Evolutionary conservation across 2,888 invertebrate genomes (phyloP), one percentile per base, ranked within the genome.

Genomic region (Balanococcus diminutus): DNA sequence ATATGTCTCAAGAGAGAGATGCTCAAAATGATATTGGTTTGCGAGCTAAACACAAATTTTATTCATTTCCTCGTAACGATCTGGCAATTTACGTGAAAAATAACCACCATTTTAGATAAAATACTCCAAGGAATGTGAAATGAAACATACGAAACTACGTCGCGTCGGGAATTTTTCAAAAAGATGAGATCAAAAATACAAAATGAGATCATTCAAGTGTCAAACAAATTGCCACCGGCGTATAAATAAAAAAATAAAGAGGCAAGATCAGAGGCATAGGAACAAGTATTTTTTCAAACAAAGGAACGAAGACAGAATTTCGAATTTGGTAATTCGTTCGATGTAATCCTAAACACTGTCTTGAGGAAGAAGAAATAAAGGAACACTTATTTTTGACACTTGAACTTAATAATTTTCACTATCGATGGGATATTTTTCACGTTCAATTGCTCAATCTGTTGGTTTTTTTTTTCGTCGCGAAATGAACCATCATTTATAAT

Each of bases 231-330:
- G 32, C 75, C 75, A 75, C 5, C 22, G 6, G 6, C n/a, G 19
- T 22, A 2, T 11, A 56, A 28, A 61, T 3, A 8, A n/a, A 32
- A n/a, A n/a, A n/a, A n/a, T n/a, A n/a, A 75, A 0, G 32, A 9
- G 75, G 75, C 75, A 75, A 75, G 75, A 75, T 75, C 75, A 19
- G n/a, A n/a, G 75, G 75, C 75, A 75, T 67, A 75, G 75, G 75
- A 75, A 75, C 75, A 75, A 75, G n/a, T 5, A 19, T 51, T 51
- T 51, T 51, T n/a, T n/a, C n/a, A 32, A 16, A 2, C 1, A 75
- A 32, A 67, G 75, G 31, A 32, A 75, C 32, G 1, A 75, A 75
- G 75, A 28, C 36, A 75, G 25, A n/a, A 75, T 75, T 75, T 75
- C n/a, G 19, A 67, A 9, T 11, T 42, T 42, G 42, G 42, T 36